Evolutionary conservation across 2,797 vertebrate species (phyloP).

Genomic region (Phalloptychus januarius): DNA sequence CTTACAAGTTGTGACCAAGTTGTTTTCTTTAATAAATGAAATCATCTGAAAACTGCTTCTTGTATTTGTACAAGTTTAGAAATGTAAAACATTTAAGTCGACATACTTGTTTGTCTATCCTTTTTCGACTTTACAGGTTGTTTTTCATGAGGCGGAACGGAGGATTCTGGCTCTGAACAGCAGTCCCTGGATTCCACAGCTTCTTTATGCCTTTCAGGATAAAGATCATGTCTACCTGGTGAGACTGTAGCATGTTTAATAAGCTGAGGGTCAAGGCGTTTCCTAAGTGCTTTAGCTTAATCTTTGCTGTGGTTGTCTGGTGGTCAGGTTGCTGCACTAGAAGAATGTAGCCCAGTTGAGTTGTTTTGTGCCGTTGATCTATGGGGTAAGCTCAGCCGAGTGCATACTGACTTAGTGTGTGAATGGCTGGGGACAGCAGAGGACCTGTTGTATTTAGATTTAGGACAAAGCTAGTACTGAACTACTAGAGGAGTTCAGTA

Average conservation of each 20-base stretch:
- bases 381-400: neutral
- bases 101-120: conserved; percentile 10
- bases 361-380: neutral
- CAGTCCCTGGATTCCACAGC: conserved; percentile 93
- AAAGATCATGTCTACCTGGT: conserved; percentile 92
- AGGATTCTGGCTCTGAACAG: conserved; percentile 85
- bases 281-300: neutral
- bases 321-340: neutral
- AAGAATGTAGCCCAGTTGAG: neutral
- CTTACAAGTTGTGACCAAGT: neutral
- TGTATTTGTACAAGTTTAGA: neutral
- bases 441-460: neutral
- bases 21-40: neutral
- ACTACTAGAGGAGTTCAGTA: neutral
- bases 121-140: conserved; percentile 77
- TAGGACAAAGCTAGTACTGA: neutral
- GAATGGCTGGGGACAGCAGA: neutral
- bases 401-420: neutral
- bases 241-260: conserved; percentile 54
- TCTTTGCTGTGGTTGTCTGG: neutral
- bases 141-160: conserved; percentile 92
- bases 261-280: neutral
- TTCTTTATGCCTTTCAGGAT: conserved; percentile 95
- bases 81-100: neutral
- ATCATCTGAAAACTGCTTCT: neutral